phyloP scores from a whole-genome alignment of 2,888 invertebrate species.

The Pediacus dermestoides region DNA sequence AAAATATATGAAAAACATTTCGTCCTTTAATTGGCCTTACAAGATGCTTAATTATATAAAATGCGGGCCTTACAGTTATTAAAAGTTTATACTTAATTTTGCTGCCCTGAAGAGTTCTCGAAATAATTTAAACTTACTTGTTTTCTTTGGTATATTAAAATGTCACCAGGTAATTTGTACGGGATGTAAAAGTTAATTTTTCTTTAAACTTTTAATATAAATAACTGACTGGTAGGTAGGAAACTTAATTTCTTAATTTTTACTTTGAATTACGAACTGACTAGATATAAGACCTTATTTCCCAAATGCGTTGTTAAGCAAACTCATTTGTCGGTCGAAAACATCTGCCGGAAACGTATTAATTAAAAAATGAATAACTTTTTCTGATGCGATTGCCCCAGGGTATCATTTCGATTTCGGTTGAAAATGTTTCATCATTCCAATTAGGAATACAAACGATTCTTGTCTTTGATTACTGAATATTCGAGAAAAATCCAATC shows the following conservation, averaged over 20 bases:
- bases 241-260: constrained; percentile 12
- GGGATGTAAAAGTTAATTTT: constrained; percentile 8
- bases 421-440: too few relatives aligned
- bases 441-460: too few relatives aligned
- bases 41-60: too few relatives aligned
- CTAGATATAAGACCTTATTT: constrained; percentile 10
- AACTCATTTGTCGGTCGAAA: constrained; percentile 9
- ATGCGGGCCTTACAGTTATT: too few relatives aligned
- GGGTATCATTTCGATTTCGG: constrained; percentile 12
- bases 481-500: too few relatives aligned
- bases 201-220: constrained; percentile 11
- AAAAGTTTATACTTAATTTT: too few relatives aligned
- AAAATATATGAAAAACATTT: too few relatives aligned
- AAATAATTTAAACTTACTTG: too few relatives aligned
- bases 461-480: too few relatives aligned
- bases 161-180: constrained; percentile 9
- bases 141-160: background rate
- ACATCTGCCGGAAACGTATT: constrained; percentile 9
- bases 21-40: too few relatives aligned
- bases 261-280: constrained; percentile 9
- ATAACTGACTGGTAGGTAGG: constrained; percentile 7
- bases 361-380: constrained; percentile 13
- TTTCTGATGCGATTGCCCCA: constrained; percentile 9
- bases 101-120: too few relatives aligned
- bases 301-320: constrained; percentile 13